Evolutionary conservation across 2,888 invertebrate species (phyloP), one percentile per base, ranked within the genome.

Genomic region (Didymodactylos carnosus): DNA sequence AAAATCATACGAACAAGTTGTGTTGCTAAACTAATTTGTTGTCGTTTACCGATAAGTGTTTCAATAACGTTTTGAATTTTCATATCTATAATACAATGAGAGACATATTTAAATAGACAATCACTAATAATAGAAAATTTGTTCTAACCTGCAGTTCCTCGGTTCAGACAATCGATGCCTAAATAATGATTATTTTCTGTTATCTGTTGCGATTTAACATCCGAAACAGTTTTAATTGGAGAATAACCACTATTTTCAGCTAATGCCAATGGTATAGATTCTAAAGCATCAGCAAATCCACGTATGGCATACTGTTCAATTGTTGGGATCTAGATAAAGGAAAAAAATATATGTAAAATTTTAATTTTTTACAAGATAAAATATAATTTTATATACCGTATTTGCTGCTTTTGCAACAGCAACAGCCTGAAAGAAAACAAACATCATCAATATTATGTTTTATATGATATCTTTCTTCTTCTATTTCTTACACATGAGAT

Each of bases 1-100:
- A 98, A 87, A 78, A 98, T 97, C 98, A 99, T 98, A 84, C 97
- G 94, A 72, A 97, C 97, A 77, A 98, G 87, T 81, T 98, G 98
- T 0, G 97, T 94, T 27, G 98, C 97, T 78, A 99, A 86, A 41
- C 94, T 86, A 76, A 98, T 90, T 85, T 98, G 98, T 81, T 98
- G 95, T 80, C 92, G 91, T 87, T 99, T 98, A 46, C 94, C 92
- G 83, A 91, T 89, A 71, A 98, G 87, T 0, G 98, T 94, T 85
- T 99, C 98, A 76, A 98, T 90, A 19, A 99, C 95, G 82, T 92
- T 90, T 84, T 93, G 91, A 11, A 87, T 87, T 81, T 91, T 91
- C 98, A 98, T 98, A 84, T 98, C 92, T 87, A 85, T n/a, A n/a
- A n/a, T n/a, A n/a, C n/a, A 3, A 82, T 82, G 69, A 77, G 77